Evolutionary conservation across 2,113 vertebrate genomes (phyloP).

Genomic region (Pungitius pungitius): DNA sequence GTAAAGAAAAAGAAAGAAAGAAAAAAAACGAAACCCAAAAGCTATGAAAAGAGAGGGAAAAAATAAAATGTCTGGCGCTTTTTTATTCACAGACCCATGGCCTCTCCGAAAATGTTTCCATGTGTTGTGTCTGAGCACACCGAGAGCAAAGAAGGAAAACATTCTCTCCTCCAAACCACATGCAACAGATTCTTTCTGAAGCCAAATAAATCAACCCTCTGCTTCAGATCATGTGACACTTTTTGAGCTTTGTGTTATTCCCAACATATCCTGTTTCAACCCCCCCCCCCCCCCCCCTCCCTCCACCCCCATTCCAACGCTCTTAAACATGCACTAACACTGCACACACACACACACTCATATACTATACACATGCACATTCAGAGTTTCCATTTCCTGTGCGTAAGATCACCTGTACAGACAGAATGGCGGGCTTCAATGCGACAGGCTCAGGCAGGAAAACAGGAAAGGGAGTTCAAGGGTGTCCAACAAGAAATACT

Average conservation of each 20-base stretch:
- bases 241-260: slow-evolving; percentile 79
- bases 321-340: slow-evolving; percentile 17
- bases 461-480: slow-evolving; percentile 80
- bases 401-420: slow-evolving; percentile 79
- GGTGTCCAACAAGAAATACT: slow-evolving; percentile 73
- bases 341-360: slow-evolving; percentile 3
- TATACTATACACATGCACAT: slow-evolving; percentile 38
- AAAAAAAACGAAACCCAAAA: slow-evolving; percentile 44
- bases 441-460: slow-evolving; percentile 76
- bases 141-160: slow-evolving; percentile 75
- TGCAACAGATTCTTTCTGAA: slow-evolving; percentile 79
- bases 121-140: slow-evolving; percentile 79
- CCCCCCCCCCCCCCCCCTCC: slow-evolving; percentile 5
- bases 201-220: slow-evolving; percentile 79
- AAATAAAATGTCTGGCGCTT: slow-evolving; percentile 75
- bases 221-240: slow-evolving; percentile 79
- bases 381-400: slow-evolving; percentile 80
- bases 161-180: slow-evolving; percentile 79
- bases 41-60: slow-evolving; percentile 69
- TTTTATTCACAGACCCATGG: slow-evolving; percentile 66
- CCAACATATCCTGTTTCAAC: slow-evolving; percentile 76
- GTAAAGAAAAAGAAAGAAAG: slow-evolving; percentile 13
- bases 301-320: slow-evolving; percentile 3
- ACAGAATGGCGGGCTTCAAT: slow-evolving; percentile 70
- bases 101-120: slow-evolving; percentile 80